These are phyloP conservation scores for Neodon shergylaensis DNA, from an alignment of 2,113 vertebrate species.

Conservation along the genomic window DNA sequence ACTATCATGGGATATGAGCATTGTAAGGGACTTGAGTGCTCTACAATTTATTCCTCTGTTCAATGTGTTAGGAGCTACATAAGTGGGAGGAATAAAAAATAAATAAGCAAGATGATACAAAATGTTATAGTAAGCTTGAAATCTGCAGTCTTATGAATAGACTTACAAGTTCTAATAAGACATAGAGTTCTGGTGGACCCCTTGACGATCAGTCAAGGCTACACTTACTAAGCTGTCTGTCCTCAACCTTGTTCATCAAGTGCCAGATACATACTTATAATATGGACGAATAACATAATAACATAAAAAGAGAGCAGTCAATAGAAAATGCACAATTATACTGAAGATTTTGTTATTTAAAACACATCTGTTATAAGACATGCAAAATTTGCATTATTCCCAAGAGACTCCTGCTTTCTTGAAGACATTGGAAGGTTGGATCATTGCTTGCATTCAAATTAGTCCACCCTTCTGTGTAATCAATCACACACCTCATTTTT, in stretches of 20 bases:
- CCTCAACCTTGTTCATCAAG: neutral
- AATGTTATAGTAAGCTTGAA: neutral
- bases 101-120: neutral
- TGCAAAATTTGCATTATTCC: neutral
- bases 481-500: neutral
- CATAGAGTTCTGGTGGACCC: neutral
- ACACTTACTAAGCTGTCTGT: neutral
- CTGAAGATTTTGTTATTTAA: neutral
- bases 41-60: neutral
- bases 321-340: neutral
- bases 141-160: neutral
- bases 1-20: neutral
- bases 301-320: neutral
- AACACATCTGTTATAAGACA: neutral
- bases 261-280: neutral
- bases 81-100: neutral
- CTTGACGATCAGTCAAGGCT: neutral
- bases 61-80: neutral
- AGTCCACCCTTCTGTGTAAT: neutral
- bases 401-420: neutral
- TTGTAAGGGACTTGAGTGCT: neutral
- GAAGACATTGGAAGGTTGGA: neutral
- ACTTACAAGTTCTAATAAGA: neutral
- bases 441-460: neutral
- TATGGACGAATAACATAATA: neutral